A percentile compares a stretch with the other conserved stretches of the same genome.
These are phyloP conservation scores for Nannoperca australis DNA, from an alignment of 2,797 vertebrate species.

Conservation along the genomic window DNA sequence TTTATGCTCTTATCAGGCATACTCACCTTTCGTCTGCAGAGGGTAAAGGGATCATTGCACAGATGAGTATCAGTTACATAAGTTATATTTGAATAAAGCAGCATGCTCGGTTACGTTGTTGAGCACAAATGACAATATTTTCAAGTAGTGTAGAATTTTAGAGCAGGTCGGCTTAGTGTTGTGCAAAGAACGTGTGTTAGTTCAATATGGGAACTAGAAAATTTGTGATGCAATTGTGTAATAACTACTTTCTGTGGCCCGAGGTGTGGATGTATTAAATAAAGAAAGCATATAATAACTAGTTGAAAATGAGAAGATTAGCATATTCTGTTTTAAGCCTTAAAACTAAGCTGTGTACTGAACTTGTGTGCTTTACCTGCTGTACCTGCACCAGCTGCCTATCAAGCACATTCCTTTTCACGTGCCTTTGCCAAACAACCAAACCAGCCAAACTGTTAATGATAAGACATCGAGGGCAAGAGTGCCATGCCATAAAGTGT, in stretches of 20 bases:
- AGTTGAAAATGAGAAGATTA: constrained; percentile 23
- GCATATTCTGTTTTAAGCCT: constrained; percentile 17
- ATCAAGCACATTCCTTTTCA: constrained; percentile 68
- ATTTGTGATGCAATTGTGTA: neutral
- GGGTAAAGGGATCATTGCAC: constrained; percentile 18
- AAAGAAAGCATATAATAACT: neutral
- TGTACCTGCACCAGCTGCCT: constrained; percentile 51
- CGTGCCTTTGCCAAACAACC: constrained; percentile 47
- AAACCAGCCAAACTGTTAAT: constrained; percentile 23
- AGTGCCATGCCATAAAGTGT: constrained; percentile 54
- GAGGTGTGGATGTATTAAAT: neutral
- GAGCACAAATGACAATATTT: neutral
- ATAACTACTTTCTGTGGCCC: neutral
- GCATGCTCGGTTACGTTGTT: neutral
- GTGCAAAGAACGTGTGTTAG: neutral
- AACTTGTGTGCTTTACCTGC: constrained; percentile 55
- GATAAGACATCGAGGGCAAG: constrained; percentile 46
- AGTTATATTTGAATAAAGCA: constrained; percentile 14
- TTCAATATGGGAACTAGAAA: no score
- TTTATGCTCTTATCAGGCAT: constrained; percentile 51
- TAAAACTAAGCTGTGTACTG: constrained; percentile 18
- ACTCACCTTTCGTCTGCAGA: constrained; percentile 24
- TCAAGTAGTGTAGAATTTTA: neutral
- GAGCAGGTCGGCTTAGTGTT: neutral
- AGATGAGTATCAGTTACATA: constrained; percentile 4